phyloP scores from a whole-genome alignment of 2,797 vertebrate genomes.

The Monodelphis domestica region DNA sequence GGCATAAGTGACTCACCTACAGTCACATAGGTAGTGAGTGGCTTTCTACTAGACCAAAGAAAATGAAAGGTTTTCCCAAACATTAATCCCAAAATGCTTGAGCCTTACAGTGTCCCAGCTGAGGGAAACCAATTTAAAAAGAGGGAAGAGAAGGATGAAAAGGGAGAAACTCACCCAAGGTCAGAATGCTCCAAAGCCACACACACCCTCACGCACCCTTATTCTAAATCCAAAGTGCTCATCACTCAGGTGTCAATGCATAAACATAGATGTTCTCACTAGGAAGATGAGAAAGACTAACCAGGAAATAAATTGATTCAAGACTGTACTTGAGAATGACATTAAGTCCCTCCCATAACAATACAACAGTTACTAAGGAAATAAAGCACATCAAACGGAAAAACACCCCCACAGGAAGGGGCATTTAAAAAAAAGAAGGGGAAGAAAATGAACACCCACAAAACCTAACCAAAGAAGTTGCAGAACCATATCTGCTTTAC shows the following conservation, averaged over 20 bases:
- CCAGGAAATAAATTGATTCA: slow-evolving; percentile 73
- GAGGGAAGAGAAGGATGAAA: not conserved
- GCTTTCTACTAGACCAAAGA: not conserved
- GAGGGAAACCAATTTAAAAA: not conserved
- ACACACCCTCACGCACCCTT: not conserved
- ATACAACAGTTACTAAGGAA: slow-evolving; percentile 74
- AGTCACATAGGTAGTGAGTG: no score
- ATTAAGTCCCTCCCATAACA: slow-evolving; percentile 65
- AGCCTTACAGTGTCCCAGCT: not conserved
- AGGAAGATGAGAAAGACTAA: slow-evolving; percentile 50
- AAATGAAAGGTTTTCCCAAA: not conserved
- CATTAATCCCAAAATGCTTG: not conserved
- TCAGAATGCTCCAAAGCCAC: slow-evolving; percentile 11
- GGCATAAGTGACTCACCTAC: not conserved
- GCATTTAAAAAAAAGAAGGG: slow-evolving; percentile 5
- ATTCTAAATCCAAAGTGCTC: not conserved
- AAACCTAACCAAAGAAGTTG: slow-evolving; percentile 38
- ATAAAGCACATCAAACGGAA: slow-evolving; percentile 56
- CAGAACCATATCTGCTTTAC: slow-evolving; percentile 12
- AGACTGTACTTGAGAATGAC: slow-evolving; percentile 62
- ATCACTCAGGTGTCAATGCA: not conserved
- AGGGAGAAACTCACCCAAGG: slow-evolving; percentile 32
- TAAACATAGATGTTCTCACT: not conserved
- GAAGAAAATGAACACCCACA: slow-evolving; percentile 35
- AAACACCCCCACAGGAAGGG: slow-evolving; percentile 66